These are phyloP conservation scores for Myoxocephalus aenaeus DNA, from an alignment of 2,797 vertebrate genomes.

Conservation along the genomic window DNA sequence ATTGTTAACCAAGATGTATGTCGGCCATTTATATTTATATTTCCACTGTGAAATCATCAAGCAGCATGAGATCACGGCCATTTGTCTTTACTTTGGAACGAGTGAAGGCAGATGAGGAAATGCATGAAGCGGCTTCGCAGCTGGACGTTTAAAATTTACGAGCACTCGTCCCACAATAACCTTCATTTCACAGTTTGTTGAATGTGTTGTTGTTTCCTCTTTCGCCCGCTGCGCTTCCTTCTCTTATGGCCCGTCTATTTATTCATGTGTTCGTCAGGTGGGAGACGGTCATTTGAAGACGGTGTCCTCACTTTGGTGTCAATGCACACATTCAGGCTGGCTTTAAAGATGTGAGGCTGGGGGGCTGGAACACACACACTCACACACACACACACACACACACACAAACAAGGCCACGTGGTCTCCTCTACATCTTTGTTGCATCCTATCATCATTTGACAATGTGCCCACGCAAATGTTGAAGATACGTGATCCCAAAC, in stretches of 20 bases:
- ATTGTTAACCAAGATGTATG: neutral
- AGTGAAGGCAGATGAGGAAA: constrained; percentile 8
- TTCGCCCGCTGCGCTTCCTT: constrained; percentile 1
- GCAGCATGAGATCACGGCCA: constrained; percentile 36
- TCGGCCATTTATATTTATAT: neutral
- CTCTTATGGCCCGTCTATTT: constrained; percentile 12
- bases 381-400: constrained; percentile 16
- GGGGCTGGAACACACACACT: constrained; percentile 14
- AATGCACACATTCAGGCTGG: constrained; percentile 30
- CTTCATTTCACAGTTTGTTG: neutral
- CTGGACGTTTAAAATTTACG: constrained; percentile 11
- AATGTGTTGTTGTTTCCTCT: neutral
- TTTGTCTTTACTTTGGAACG: constrained; percentile 42
- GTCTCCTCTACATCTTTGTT: constrained; percentile 9
- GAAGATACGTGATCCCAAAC: constrained; percentile 4
- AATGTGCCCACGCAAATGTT: constrained; percentile 59
- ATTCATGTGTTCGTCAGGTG: constrained; percentile 25
- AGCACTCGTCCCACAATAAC: neutral
- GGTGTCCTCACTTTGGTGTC: constrained; percentile 41
- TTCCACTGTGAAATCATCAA: constrained; percentile 36
- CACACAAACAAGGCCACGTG: neutral
- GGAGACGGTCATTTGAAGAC: constrained; percentile 19
- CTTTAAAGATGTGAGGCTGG: constrained; percentile 51
- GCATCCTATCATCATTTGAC: constrained; percentile 17
- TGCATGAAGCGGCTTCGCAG: constrained; percentile 9